Conservation (phyloP, 2,888 invertebrate genomes). For the Thereva unica region DNA sequence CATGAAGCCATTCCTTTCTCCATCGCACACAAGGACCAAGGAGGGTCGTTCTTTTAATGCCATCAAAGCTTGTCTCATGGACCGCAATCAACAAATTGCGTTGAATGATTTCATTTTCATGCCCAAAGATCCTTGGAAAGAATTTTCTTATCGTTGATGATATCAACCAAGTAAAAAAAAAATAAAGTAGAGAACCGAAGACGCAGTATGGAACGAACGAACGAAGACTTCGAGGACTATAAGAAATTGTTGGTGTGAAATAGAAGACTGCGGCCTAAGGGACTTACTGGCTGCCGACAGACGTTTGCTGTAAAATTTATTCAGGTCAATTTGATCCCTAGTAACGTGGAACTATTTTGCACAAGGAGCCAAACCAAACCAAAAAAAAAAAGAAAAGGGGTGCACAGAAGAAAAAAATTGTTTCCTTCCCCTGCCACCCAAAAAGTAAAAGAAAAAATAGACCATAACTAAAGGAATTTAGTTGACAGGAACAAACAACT, state of each 20-base stretch:
- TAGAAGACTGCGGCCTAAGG: slow-evolving; percentile 14
- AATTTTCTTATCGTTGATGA: slow-evolving; percentile 12
- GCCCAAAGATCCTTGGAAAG: background rate
- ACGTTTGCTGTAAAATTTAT: slow-evolving; percentile 30
- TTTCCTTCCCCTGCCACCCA: too few species aligned
- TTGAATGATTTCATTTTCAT: slow-evolving; percentile 21
- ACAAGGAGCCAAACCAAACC: too few species aligned
- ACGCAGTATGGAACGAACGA: background rate
- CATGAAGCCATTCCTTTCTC: too few species aligned
- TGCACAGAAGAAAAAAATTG: too few species aligned
- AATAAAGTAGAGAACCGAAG: slow-evolving; percentile 7
- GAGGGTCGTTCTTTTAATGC: slow-evolving; percentile 15
- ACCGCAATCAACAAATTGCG: slow-evolving; percentile 32
- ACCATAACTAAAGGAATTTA: too few species aligned
- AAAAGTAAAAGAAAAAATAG: too few species aligned
- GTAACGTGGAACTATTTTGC: background rate
- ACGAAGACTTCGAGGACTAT: too few species aligned
- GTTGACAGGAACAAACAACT: too few species aligned
- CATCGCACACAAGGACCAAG: too few species aligned
- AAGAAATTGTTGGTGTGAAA: too few species aligned
- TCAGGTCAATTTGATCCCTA: slow-evolving; percentile 22
- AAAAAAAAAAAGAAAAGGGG: too few species aligned
- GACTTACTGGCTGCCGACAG: slow-evolving; percentile 21
- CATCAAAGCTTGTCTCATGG: slow-evolving; percentile 28
- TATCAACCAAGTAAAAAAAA: slow-evolving; percentile 13